These are phyloP conservation scores for Cataglyphis cursor DNA, from an alignment of 2,888 invertebrate species.

Conservation along the genomic window DNA sequence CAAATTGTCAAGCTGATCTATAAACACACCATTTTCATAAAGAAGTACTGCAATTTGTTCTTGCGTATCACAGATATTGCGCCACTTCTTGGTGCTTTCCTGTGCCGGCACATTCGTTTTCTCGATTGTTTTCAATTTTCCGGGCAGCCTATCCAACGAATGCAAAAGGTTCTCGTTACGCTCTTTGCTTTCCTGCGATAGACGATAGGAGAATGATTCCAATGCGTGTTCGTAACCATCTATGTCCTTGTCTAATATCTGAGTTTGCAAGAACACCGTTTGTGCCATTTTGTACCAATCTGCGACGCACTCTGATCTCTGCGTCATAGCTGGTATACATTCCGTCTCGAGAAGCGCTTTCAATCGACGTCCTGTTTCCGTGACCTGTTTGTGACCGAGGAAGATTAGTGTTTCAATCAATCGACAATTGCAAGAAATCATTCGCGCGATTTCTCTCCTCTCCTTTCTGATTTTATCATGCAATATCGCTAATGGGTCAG, in stretches of 20 bases:
- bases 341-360: conserved; percentile 91
- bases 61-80: conserved; percentile 80
- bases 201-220: conserved; percentile 86
- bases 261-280: conserved; percentile 94
- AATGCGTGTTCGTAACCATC: conserved; percentile 87
- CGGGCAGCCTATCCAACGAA: conserved; percentile 79
- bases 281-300: conserved; percentile 97
- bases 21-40: conserved; percentile 77
- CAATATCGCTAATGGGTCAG: neutral
- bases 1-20: conserved; percentile 77
- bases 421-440: conserved; percentile 6
- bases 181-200: conserved; percentile 83
- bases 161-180: conserved; percentile 80
- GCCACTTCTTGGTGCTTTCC: conserved; percentile 81
- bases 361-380: conserved; percentile 92
- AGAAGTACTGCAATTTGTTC: conserved; percentile 80
- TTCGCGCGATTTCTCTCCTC: neutral
- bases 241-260: conserved; percentile 93
- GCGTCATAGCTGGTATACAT: conserved; percentile 92
- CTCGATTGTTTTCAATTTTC: conserved; percentile 72
- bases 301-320: conserved; percentile 92
- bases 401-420: neutral
- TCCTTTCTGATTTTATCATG: neutral
- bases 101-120: conserved; percentile 76
- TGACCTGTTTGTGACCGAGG: conserved; percentile 88